These are phyloP conservation scores for Luidia sarsii DNA, from an alignment of 53 echinoderm and acorn worm species.

Conservation along the genomic window DNA sequence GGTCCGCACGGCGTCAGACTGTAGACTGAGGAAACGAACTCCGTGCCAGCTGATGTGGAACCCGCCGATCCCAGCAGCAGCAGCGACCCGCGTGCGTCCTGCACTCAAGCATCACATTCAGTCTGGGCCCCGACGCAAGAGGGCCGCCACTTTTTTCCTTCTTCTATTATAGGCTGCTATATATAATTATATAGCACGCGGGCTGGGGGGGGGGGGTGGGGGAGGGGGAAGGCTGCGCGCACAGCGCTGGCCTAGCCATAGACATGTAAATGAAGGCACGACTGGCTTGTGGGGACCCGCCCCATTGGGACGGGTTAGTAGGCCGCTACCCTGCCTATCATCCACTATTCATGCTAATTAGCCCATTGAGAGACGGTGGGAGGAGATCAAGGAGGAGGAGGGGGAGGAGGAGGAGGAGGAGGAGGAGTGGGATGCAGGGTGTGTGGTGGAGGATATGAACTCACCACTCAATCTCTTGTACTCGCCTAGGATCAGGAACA, in stretches of 20 bases:
- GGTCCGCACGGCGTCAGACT: conserved; percentile 18
- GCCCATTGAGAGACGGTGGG: conserved; percentile 44
- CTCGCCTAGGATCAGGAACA: conserved; percentile 3
- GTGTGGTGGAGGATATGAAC: conserved; percentile 19
- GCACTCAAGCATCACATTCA: conserved; percentile 31
- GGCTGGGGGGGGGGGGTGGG: background rate
- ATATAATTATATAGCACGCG: background rate
- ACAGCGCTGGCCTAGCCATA: too few species aligned
- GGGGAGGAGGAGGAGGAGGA: too few species aligned
- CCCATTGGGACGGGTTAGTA: conserved; percentile 31
- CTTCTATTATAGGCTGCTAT: background rate
- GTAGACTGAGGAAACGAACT: conserved; percentile 29
- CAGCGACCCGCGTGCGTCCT: conserved; percentile 14
- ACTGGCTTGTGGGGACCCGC: conserved; percentile 34
- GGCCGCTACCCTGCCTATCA: conserved; percentile 33
- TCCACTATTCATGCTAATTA: conserved; percentile 60
- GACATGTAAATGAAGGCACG: conserved; percentile 74
- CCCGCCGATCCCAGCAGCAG: background rate
- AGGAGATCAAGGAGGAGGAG: too few species aligned
- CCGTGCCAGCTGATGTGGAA: too few species aligned
- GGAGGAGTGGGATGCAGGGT: too few species aligned
- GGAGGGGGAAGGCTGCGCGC: conserved; percentile 21
- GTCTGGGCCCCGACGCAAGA: background rate
- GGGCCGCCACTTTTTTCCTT: too few species aligned
- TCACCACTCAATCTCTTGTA: conserved; percentile 35